Conservation (phyloP, 2,888 invertebrate genomes). For the Lepidochrysops patricia region DNA sequence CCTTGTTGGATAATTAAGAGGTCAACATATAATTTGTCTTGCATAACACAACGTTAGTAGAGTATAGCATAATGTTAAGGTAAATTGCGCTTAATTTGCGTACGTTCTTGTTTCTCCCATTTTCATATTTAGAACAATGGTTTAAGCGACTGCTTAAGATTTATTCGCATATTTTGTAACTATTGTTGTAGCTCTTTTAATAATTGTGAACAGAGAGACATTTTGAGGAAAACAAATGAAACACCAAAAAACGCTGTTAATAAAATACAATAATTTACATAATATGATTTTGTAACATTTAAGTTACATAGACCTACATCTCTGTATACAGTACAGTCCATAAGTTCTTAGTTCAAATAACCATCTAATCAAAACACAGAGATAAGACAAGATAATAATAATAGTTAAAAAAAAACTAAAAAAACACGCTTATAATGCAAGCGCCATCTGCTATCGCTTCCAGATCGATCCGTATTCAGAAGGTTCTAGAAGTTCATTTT, state of each 20-base stretch:
- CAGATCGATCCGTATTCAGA: too few relatives aligned
- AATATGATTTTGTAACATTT: too few relatives aligned
- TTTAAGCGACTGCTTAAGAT: not conserved
- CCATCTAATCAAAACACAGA: too few relatives aligned
- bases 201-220: not conserved
- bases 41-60: not conserved
- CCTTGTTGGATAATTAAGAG: constrained; percentile 3
- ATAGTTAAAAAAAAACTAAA: too few relatives aligned
- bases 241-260: not conserved
- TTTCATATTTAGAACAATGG: constrained; percentile 8
- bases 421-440: too few relatives aligned
- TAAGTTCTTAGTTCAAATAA: too few relatives aligned
- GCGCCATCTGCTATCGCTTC: too few relatives aligned
- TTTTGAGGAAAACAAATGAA: not conserved
- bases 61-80: not conserved
- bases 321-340: too few relatives aligned
- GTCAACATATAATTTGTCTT: constrained; percentile 1
- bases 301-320: too few relatives aligned
- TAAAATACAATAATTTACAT: too few relatives aligned
- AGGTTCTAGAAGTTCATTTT: too few relatives aligned
- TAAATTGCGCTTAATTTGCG: not conserved
- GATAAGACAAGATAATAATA: too few relatives aligned
- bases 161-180: not conserved
- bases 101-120: not conserved
- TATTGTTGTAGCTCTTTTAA: not conserved